A percentile compares a stretch with the other conserved stretches of the same genome.
Evolutionary conservation across 2,888 invertebrate species (phyloP).

Genomic region (Proisotoma minuta): DNA sequence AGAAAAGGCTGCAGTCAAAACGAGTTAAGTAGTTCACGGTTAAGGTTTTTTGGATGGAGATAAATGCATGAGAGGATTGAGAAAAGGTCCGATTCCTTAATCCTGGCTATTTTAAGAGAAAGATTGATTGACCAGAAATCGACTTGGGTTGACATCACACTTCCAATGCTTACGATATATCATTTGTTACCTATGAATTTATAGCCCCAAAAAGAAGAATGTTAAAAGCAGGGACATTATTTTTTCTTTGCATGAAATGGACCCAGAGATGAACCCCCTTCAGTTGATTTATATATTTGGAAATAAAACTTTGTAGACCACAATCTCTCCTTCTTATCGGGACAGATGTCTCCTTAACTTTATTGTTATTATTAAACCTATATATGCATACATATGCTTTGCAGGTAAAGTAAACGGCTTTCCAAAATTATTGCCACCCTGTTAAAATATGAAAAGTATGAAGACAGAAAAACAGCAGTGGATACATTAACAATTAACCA

Average conservation of each 20-base stretch:
- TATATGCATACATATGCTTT: slow-evolving; percentile 23
- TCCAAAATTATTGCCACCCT: slow-evolving; percentile 17
- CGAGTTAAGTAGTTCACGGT: slow-evolving; percentile 4
- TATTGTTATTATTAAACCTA: slow-evolving; percentile 39
- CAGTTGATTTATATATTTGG: slow-evolving; percentile 41
- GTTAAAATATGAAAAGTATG: slow-evolving; percentile 1
- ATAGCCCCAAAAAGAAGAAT: too few relatives aligned
- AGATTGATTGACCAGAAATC: slow-evolving; percentile 41
- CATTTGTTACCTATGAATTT: slow-evolving; percentile 3
- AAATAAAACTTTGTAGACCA: slow-evolving; percentile 34
- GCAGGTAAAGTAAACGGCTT: too few relatives aligned
- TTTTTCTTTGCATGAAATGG: too few relatives aligned
- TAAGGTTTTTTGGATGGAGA: slow-evolving; percentile 10
- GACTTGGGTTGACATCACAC: slow-evolving; percentile 35
- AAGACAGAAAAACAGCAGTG: background rate
- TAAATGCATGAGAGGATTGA: background rate
- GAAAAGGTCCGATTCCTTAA: slow-evolving; percentile 9
- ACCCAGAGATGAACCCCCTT: slow-evolving; percentile 39
- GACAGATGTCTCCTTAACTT: slow-evolving; percentile 42
- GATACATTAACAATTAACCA: slow-evolving; percentile 13
- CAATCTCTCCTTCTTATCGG: slow-evolving; percentile 35
- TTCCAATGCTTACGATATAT: slow-evolving; percentile 4
- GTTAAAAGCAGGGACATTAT: too few relatives aligned
- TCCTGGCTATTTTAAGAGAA: slow-evolving; percentile 5
- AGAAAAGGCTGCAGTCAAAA: background rate